Evolutionary conservation across 2,113 vertebrate species (phyloP).

Genomic region (Clarias magur): DNA sequence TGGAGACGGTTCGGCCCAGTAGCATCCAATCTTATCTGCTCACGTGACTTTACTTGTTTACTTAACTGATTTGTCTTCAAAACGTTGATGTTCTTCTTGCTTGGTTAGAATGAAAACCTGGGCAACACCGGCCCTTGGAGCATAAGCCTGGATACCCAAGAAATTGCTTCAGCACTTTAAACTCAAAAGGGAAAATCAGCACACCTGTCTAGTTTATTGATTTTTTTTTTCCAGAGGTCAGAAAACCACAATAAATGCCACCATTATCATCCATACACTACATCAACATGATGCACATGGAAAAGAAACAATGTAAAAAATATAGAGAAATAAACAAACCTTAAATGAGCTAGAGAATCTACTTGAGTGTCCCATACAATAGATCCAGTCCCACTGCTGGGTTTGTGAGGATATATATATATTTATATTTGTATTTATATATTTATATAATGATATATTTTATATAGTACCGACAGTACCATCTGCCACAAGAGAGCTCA

Average conservation of each 20-base stretch:
- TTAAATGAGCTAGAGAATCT: constrained; percentile 70
- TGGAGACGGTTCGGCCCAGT: neutral
- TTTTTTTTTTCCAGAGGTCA: constrained; percentile 65
- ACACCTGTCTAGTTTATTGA: constrained; percentile 71
- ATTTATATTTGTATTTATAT: constrained; percentile 53
- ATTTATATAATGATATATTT: constrained; percentile 43
- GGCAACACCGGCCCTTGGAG: neutral
- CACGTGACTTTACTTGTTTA: neutral
- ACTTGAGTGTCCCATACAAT: constrained; percentile 73
- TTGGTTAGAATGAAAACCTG: constrained; percentile 20
- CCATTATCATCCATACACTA: constrained; percentile 73
- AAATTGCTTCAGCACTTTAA: constrained; percentile 46
- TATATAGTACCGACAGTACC: constrained; percentile 42
- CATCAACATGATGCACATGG: constrained; percentile 68
- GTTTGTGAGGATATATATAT: constrained; percentile 46
- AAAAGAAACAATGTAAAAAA: constrained; percentile 55
- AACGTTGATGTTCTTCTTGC: neutral
- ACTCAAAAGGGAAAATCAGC: constrained; percentile 55
- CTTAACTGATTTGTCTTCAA: neutral
- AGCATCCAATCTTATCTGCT: neutral
- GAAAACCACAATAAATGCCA: constrained; percentile 75
- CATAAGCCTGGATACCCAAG: constrained; percentile 28
- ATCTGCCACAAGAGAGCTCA: constrained; percentile 13
- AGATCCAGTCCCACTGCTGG: constrained; percentile 69
- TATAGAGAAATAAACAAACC: constrained; percentile 60